Base-by-base conservation (phyloP, 1,140 invertebrate species). In the Ridgeia piscesae region DNA sequence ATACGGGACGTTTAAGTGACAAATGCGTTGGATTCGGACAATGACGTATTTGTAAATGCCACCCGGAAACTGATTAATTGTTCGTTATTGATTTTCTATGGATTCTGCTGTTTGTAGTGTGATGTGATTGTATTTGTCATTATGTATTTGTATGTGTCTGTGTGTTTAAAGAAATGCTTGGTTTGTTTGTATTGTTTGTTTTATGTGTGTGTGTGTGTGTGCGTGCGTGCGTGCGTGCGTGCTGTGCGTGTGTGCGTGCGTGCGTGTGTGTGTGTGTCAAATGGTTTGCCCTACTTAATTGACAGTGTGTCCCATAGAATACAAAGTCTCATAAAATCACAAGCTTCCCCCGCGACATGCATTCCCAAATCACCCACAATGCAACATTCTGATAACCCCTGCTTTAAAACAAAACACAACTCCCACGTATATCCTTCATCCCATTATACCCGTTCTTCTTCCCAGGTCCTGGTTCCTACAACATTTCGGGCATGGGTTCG, bases 391-490 rank as follows among this genome's bases (percentile, higher is more conserved):
- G 2, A 77, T 77, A 21, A 27, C 27, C 27, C 27, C 58, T 21
- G 27, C 27, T 27, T 77, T 77, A 77, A 77, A 77, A 77, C 58
- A 77, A 77, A 77, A 17, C 2, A 77, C 58, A 77, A 77, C 17
- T 77, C 14, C 27, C 58, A 77, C n/a, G n/a, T 31, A 0, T 77
- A 6, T 21, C 58, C 58, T 77, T 77, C 58, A 6, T 77, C 58
- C 58, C 58, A 77, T 77, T 21, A 14, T 21, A 0, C 58, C 58
- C 21, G 8, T 91, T 35, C 6, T 48, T 91, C 9, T 91, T 93
- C 93, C 50, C 93, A 95, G 96, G 96, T 92, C 96, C 96, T 31
- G 95, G 95, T 27, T 93, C 95, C 6, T 96, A 96, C 92, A 96
- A 95, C 93, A 94, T 95, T n/a, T 92, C 94, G 90, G 95, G 96